Evolutionary conservation across 92 coral and sea anemone genomes (phyloP).

Genomic region (Ricordea florida): DNA sequence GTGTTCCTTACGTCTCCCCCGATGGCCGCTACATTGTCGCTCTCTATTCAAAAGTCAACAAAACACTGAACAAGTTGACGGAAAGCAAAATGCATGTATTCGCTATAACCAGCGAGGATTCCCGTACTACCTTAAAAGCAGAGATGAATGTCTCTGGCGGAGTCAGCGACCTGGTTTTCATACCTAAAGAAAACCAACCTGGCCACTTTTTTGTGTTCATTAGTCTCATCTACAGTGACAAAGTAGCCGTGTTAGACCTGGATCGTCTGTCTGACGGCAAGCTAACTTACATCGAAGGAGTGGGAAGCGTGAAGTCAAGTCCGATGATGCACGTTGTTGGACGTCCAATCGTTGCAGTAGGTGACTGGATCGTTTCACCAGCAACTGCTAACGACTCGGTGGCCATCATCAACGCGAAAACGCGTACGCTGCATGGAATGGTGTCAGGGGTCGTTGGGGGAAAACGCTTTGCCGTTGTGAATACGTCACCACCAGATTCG

Average conservation of each 20-base stretch:
- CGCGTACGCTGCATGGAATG: conserved; percentile 30
- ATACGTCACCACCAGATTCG: not conserved
- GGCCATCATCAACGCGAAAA: conserved; percentile 41
- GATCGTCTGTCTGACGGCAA: not conserved
- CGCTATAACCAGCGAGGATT: not conserved
- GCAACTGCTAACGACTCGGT: conserved; percentile 43
- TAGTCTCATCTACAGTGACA: conserved; percentile 44
- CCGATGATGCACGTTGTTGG: conserved; percentile 23
- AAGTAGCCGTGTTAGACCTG: conserved; percentile 55
- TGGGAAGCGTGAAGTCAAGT: not conserved
- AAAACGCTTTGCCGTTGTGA: conserved; percentile 11
- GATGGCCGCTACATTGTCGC: conserved; percentile 44
- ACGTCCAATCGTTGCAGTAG: conserved; percentile 14
- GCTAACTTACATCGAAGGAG: conserved; percentile 16
- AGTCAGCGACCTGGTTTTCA: conserved; percentile 32
- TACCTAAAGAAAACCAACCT: not conserved
- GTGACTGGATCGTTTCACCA: conserved; percentile 53
- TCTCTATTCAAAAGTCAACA: conserved; percentile 24
- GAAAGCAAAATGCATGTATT: conserved; percentile 39
- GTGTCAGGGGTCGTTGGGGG: conserved; percentile 35
- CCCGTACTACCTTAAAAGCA: not conserved
- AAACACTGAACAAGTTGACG: not conserved
- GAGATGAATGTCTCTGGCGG: conserved; percentile 40
- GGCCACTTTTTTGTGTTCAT: conserved; percentile 15
- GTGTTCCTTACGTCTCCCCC: conserved; percentile 46